phyloP scores from a whole-genome alignment of 2,113 vertebrate genomes.

The Dryoscopus gambensis region DNA sequence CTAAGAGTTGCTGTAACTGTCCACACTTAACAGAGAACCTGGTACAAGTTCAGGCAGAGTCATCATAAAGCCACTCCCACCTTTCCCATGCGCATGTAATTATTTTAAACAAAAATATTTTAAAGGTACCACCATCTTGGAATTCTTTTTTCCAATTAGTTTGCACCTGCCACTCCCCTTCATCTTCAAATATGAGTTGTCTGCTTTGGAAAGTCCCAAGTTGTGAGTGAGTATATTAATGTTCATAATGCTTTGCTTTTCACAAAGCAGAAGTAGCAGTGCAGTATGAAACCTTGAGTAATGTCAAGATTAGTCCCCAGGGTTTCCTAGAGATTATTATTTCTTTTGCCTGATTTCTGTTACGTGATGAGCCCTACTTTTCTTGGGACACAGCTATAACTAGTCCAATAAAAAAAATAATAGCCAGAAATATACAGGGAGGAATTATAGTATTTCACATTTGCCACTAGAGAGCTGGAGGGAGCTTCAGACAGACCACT shows the following conservation, averaged over 20 bases:
- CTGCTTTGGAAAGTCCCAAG: background rate
- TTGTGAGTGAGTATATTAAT: accelerated
- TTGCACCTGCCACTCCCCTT: background rate
- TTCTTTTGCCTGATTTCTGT: background rate
- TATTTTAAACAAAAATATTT: background rate
- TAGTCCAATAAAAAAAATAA: background rate
- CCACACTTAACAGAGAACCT: background rate
- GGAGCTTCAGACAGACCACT: background rate
- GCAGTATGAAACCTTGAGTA: background rate
- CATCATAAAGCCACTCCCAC: background rate
- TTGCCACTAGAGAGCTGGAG: background rate
- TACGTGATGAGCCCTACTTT: background rate
- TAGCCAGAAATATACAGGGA: background rate
- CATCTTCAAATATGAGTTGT: background rate
- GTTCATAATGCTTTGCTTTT: background rate
- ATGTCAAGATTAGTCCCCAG: background rate
- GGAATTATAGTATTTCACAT: background rate
- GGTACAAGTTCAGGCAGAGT: background rate
- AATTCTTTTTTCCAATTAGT: background rate
- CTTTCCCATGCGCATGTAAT: background rate
- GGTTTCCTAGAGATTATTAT: background rate
- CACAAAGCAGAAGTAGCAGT: background rate
- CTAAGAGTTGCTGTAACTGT: background rate
- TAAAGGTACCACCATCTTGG: background rate
- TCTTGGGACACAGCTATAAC: background rate